A percentile compares a stretch with the other conserved stretches of the same genome.
These are phyloP conservation scores for Pomacea maculata DNA, from an alignment of 1,140 invertebrate genomes.

Conservation along the genomic window DNA sequence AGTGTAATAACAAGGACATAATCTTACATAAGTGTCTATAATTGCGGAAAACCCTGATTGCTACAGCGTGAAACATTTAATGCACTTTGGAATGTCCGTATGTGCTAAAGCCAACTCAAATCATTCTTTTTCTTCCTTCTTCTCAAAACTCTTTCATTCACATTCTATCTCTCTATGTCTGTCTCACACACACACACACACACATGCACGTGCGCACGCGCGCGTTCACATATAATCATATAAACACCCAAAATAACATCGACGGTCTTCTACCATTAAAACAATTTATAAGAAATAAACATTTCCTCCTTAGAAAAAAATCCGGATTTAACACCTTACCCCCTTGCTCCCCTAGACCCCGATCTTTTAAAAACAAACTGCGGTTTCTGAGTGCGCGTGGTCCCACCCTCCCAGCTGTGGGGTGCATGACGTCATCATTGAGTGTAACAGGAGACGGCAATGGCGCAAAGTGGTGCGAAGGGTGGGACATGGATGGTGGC, in stretches of 20 bases:
- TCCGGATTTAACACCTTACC: no score
- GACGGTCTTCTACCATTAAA: not conserved
- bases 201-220: slow-evolving; percentile 1
- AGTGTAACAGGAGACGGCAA: no score
- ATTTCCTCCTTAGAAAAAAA: not conserved
- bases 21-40: no score
- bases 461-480: no score
- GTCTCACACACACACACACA: not conserved
- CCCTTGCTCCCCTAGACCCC: no score
- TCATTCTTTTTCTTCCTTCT: not conserved
- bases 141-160: not conserved
- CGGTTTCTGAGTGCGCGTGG: not conserved
- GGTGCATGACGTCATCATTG: no score
- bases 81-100: not conserved
- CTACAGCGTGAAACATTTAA: not conserved
- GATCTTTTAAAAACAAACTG: not conserved
- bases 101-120: not conserved
- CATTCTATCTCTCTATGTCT: not conserved
- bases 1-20: no score
- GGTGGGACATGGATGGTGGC: no score
- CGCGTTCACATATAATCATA: not conserved
- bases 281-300: not conserved
- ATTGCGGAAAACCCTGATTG: no score
- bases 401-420: no score
- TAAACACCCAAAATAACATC: not conserved